Base-by-base conservation (phyloP, 2,888 invertebrate species). In the Hydriomena furcata region DNA sequence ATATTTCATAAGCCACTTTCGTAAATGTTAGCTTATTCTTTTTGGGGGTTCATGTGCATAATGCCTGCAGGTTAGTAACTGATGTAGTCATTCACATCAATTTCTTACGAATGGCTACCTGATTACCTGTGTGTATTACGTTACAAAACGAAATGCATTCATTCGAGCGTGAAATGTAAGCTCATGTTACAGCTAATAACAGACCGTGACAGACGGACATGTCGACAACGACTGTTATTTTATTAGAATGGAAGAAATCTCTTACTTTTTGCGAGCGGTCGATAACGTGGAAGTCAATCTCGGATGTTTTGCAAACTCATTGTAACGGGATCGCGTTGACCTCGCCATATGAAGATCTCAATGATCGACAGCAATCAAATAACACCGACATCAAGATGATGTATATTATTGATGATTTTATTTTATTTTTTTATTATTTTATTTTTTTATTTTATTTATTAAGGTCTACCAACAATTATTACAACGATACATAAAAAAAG, bases 81-180 rank as follows among this genome's bases (percentile, higher is more conserved):
- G n/a, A 6, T 1, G 1, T 25, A 25, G n/a, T n/a, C 25, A n/a
- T 38, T n/a, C 6, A 34, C 32, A 32, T 34, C 10, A 28, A 25
- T 34, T 46, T 40, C 38, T 31, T 21, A 11, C 2, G 23, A 34
- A 30, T 30, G 45, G 30, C 21, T 37, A 35, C 12, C 28, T 34
- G 42, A 42, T 36, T 27, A 41, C 17, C 41, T 42, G 52, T 38
- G 52, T 40, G 32, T 47, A 42, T 42, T 32, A 27, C 10, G 38
- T 52, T 50, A 56, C 58, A 50, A 58, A 62, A 51, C 55, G 60
- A 44, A 51, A 42, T 40, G 52, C 58, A 41, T 43, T 55, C 58
- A 41, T 43, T 55, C 59, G 61, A 44, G 64, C 63, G 62, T 61
- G 43, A 61, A 52, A 57, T 60, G 30, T 49, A 37, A 54, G 57